These are phyloP conservation scores for Euglossa dilemma DNA, from an alignment of 1,140 invertebrate species.

Conservation along the genomic window DNA sequence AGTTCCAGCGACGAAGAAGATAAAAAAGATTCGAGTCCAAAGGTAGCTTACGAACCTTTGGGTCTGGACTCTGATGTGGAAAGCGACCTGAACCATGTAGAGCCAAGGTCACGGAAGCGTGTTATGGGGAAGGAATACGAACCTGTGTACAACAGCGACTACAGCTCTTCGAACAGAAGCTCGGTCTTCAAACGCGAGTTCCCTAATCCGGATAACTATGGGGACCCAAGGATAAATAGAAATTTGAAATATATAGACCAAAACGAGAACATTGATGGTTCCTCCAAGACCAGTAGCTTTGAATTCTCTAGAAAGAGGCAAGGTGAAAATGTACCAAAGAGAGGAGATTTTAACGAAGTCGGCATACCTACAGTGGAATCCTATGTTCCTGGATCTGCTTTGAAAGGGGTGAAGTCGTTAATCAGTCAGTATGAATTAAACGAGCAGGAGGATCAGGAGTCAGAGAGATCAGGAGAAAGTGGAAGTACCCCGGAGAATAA, in stretches of 20 bases:
- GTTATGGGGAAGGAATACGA: slow-evolving; percentile 64
- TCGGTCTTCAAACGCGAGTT: slow-evolving; percentile 42
- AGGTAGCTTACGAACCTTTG: slow-evolving; percentile 73
- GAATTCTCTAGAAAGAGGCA: slow-evolving; percentile 55
- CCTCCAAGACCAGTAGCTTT: slow-evolving; percentile 63
- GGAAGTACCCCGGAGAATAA: slow-evolving; percentile 42
- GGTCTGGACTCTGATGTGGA: slow-evolving; percentile 78
- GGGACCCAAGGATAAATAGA: slow-evolving; percentile 59
- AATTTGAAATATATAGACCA: slow-evolving; percentile 17
- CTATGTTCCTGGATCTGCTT: neutral
- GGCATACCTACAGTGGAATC: slow-evolving; percentile 75
- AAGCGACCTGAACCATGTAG: slow-evolving; percentile 67
- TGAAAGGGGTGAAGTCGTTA: slow-evolving; percentile 56
- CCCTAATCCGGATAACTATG: slow-evolving; percentile 75
- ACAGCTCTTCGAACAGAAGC: neutral
- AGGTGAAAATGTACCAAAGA: neutral
- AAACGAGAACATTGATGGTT: slow-evolving; percentile 39
- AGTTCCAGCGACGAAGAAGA: slow-evolving; percentile 74
- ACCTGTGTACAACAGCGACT: neutral
- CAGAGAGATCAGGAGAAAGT: slow-evolving; percentile 50
- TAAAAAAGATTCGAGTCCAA: slow-evolving; percentile 57
- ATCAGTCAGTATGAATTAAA: slow-evolving; percentile 61
- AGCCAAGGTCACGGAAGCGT: slow-evolving; percentile 68
- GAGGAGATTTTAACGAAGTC: slow-evolving; percentile 79
- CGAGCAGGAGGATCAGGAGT: slow-evolving; percentile 45